Evolutionary conservation across 2,888 invertebrate genomes (phyloP), one percentile per base, ranked within the genome.

Genomic region (Deilephila porcellus): DNA sequence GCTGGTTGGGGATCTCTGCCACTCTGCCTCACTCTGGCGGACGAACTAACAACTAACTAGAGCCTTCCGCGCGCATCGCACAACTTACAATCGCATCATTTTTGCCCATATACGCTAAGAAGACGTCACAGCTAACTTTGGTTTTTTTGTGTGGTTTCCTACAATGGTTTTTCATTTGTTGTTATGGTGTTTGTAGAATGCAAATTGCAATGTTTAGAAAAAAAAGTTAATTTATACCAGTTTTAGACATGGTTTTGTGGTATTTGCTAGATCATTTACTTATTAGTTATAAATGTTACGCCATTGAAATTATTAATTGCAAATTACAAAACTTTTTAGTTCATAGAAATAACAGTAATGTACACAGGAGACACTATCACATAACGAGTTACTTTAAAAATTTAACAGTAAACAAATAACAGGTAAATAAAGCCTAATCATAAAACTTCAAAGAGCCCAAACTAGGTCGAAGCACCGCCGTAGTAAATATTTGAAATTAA

Each of bases 31-130:
- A 67, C 67, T 92, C 93, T 93, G 85, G 92, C 91, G 93, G 92
- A 81, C 88, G 83, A 89, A 90, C 85, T 85, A 85, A 80, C 85
- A 93, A 93, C 92, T 93, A 92, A 91, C 83, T 77, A 83, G 79
- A 84, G 80, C 82, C 83, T 84, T 63, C 73, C 74, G 83, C 72
- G 79, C 82, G 89, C 82, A 73, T 34, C 64, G 67, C 37, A 73
- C 37, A 73, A 73, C 72, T 67, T 29, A 34, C 0, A 67, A 59
- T 59, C 59, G 11, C 11, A 17, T 25, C 19, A 19, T 67, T 59
- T 37, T 67, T 37, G 45, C 4, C 37, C 59, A 17, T 59, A 37
- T 3, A 4, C 17, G 4, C 11, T 62, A 32, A 29, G 19, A 25
- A 32, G 32, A 71, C 19, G 8, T 25, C 29, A 11, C 64, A n/a